phyloP scores from a whole-genome alignment of 1,140 invertebrate genomes.

The Drosophila yakuba region DNA sequence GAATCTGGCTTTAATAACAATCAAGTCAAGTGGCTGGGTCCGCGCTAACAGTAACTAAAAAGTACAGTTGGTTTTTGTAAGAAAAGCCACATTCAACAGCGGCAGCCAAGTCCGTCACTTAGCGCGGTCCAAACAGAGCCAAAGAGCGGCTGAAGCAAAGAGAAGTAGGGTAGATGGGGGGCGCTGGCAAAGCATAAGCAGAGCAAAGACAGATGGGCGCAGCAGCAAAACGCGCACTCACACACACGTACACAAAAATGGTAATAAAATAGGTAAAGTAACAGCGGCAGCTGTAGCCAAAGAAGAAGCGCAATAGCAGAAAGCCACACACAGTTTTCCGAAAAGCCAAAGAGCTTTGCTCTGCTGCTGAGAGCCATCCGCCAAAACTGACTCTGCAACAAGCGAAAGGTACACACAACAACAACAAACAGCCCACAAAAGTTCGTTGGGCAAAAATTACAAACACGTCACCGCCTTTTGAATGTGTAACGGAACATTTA shows the following conservation, averaged over 20 bases:
- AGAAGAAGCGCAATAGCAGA: conserved; percentile 30
- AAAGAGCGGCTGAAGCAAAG: conserved; percentile 44
- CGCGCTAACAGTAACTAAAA: conserved; percentile 75
- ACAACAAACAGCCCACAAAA: conserved; percentile 23
- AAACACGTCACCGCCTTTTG: conserved; percentile 64
- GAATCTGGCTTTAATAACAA: conserved; percentile 67
- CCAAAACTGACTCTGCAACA: conserved; percentile 22
- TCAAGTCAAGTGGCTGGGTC: conserved; percentile 72
- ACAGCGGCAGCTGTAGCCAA: conserved; percentile 42
- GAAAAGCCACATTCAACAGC: conserved; percentile 66
- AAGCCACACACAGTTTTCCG: conserved; percentile 53
- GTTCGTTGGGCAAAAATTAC: conserved; percentile 59
- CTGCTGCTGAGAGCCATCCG: conserved; percentile 23
- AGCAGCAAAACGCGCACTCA: conserved; percentile 35
- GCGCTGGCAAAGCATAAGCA: conserved; percentile 21
- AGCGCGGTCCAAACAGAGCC: conserved; percentile 41
- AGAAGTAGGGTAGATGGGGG: conserved; percentile 3
- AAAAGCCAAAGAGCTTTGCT: conserved; percentile 37
- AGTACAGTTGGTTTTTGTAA: conserved; percentile 79
- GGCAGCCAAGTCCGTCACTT: conserved; percentile 57
- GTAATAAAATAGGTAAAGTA: conserved; percentile 67
- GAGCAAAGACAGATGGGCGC: conserved; percentile 56
- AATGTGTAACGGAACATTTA: conserved; percentile 77
- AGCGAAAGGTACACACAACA: conserved; percentile 41
- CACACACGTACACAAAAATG: conserved; percentile 53